Conservation (phyloP, 2,113 vertebrate genomes). For the Platycercus adscitus region DNA sequence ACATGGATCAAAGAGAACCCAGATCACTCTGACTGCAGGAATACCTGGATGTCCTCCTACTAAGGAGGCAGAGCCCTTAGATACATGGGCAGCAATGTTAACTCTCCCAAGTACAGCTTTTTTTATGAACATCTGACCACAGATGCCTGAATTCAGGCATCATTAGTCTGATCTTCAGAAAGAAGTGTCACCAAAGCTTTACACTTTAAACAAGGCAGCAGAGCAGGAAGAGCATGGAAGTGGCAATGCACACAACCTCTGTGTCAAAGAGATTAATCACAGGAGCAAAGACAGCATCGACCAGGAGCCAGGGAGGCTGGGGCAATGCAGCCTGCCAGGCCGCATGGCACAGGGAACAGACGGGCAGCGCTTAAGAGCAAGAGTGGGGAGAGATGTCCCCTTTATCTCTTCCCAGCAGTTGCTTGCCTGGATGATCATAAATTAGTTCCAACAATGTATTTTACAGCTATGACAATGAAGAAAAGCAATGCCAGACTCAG, state of each 20-base stretch:
- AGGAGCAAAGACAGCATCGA: neutral
- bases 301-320: fast-evolving
- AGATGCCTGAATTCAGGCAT: neutral
- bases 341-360: fast-evolving
- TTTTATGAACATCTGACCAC: neutral
- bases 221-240: neutral
- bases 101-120: neutral
- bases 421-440: neutral
- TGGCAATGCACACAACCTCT: neutral
- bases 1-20: neutral
- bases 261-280: neutral
- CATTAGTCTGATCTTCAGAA: neutral
- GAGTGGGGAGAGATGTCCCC: neutral
- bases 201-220: neutral
- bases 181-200: neutral
- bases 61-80: neutral
- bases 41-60: neutral
- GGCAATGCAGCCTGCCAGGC: neutral
- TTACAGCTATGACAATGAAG: neutral
- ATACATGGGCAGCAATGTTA: fast-evolving
- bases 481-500: neutral
- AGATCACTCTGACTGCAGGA: neutral
- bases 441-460: neutral
- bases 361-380: neutral
- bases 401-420: neutral